These are phyloP conservation scores for Dichetophora obliterata DNA, from an alignment of 2,888 invertebrate species.

Conservation along the genomic window DNA sequence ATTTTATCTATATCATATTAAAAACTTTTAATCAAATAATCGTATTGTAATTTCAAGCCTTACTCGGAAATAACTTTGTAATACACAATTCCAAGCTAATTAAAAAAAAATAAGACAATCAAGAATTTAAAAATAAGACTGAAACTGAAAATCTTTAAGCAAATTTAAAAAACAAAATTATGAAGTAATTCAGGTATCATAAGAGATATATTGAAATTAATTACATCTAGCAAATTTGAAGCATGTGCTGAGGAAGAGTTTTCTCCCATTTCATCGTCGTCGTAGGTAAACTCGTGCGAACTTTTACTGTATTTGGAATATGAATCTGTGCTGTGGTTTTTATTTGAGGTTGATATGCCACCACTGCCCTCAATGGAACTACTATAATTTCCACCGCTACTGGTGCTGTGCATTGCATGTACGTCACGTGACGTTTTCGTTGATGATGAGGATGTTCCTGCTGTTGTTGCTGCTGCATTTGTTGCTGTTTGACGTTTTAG, in stretches of 20 bases:
- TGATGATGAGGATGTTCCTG: slow-evolving; percentile 42
- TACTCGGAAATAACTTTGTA: neutral
- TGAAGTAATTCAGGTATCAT: slow-evolving; percentile 1
- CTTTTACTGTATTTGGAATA: slow-evolving; percentile 58
- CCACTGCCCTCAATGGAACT: slow-evolving; percentile 36
- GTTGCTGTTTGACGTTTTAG: slow-evolving; percentile 67
- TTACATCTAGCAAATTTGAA: slow-evolving; percentile 63
- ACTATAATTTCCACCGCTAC: slow-evolving; percentile 34
- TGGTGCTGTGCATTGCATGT: slow-evolving; percentile 44
- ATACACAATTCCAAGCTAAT: neutral
- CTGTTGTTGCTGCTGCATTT: slow-evolving; percentile 42
- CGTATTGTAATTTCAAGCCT: neutral
- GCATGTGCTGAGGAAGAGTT: slow-evolving; percentile 59
- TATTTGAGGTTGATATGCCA: slow-evolving; percentile 50
- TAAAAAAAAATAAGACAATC: neutral
- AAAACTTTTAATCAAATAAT: neutral
- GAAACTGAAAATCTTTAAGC: neutral
- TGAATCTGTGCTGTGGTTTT: slow-evolving; percentile 50
- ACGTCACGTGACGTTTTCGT: slow-evolving; percentile 45
- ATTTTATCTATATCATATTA: neutral
- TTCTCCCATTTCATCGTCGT: slow-evolving; percentile 48
- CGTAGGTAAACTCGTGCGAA: slow-evolving; percentile 59
- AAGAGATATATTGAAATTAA: slow-evolving; percentile 34
- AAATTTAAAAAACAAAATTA: slow-evolving; percentile 13
- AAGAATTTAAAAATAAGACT: neutral